Base-by-base conservation (phyloP, 1,140 invertebrate species). In the Trichogramma pretiosum region DNA sequence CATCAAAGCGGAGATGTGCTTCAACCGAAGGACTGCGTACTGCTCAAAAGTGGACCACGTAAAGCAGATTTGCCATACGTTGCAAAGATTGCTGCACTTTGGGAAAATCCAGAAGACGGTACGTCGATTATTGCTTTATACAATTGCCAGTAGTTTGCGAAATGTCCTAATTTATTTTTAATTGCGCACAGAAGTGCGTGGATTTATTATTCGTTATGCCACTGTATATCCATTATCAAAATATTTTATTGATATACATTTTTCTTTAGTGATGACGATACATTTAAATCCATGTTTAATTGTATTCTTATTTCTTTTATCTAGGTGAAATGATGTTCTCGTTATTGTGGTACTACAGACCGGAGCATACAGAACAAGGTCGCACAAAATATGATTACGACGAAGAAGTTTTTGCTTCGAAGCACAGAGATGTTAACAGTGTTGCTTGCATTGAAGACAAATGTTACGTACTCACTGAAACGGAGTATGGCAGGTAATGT, bases 401-500 rank as follows among this genome's bases (percentile, higher is more conserved):
- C 4, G 89, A 93, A 60, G 93, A 97, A 73, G 84, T 97, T 34
- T 98, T 95, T 73, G 93, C 93, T 19, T 96, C 92, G 2, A 82
- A 89, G 44, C 93, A 97, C 72, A 79, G 85, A 40, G 93, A 96
- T 72, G 85, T 84, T 48, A 94, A 93, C 68, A 93, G 89, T 60
- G 93, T 97, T 19, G 93, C 93, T 40, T 97, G 93, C 67, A 96
- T 98, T 57, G 93, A 98, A 68, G 93, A 98, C 72, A 94, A 93
- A 70, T 96, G 93, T 72, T 96, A 91, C 68, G 93, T 98, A 49
- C 79, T 98, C 49, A 95, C 92, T 9, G 94, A 87, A 65, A 93
- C 93, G 72, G 93, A 97, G 74, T 98, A 95, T 65, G 95, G 92
- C 79, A 83, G 94, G 91, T 97, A 60, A 73, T 64, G 57, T 41